These are phyloP conservation scores for Tringa solitaria DNA, from an alignment of 2,113 vertebrate genomes.

Conservation along the genomic window DNA sequence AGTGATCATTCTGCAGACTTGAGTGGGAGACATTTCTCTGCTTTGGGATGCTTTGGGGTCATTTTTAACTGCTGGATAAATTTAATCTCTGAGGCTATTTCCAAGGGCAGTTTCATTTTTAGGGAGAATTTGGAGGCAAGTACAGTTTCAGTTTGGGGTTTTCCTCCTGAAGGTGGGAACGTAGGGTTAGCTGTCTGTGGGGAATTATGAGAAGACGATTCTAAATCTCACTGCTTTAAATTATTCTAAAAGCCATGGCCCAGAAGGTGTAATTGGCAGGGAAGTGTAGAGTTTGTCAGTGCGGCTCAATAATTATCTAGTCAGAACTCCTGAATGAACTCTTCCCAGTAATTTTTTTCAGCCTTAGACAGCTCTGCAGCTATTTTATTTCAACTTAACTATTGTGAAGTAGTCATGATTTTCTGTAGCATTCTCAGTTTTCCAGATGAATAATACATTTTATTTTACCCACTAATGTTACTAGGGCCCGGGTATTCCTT, in stretches of 20 bases:
- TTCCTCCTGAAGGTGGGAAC: background rate
- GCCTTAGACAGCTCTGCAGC: background rate
- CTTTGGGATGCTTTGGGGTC: background rate
- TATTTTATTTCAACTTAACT: constrained; percentile 25
- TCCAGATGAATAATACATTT: constrained; percentile 69
- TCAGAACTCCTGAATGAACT: constrained; percentile 63
- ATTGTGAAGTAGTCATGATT: constrained; percentile 27
- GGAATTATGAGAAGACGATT: constrained; percentile 49
- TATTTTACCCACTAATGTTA: constrained; percentile 55
- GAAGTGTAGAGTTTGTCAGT: constrained; percentile 60
- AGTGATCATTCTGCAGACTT: background rate
- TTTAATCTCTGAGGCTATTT: background rate
- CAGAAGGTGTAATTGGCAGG: constrained; percentile 62
- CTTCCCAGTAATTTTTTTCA: constrained; percentile 33
- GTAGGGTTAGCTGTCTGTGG: background rate
- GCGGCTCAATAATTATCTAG: constrained; percentile 64
- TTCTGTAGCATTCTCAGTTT: constrained; percentile 49
- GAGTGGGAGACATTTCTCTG: background rate
- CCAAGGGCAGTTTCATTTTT: background rate
- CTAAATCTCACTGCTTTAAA: constrained; percentile 59
- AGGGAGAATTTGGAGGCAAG: background rate
- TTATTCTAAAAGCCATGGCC: constrained; percentile 66
- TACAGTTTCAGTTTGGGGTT: background rate
- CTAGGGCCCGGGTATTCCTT: background rate
- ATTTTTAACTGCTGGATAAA: background rate